phyloP scores from a whole-genome alignment of 2,888 invertebrate species.

The Andrena trimmerana region DNA sequence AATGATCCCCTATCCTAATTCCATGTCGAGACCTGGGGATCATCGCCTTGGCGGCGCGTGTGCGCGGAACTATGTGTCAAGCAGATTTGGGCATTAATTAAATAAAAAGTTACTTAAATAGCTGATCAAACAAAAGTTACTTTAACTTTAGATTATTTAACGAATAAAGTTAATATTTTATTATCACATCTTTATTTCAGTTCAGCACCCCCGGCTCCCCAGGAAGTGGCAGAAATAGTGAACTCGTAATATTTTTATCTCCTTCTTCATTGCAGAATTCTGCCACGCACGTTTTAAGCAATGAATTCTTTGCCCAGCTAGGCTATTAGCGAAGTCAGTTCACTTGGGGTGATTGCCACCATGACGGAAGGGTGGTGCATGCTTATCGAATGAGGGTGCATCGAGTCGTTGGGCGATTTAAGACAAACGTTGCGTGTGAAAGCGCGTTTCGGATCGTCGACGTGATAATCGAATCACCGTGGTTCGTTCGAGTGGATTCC shows the following conservation, averaged over 20 bases:
- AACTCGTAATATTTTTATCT: too few relatives aligned
- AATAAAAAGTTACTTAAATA: too few relatives aligned
- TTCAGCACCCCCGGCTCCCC: too few relatives aligned
- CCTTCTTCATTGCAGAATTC: too few relatives aligned
- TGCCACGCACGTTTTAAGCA: too few relatives aligned
- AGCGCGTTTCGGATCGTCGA: constrained; percentile 37
- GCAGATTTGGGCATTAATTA: not conserved
- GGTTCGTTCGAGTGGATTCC: constrained; percentile 15
- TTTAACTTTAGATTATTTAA: too few relatives aligned
- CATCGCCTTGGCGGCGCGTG: constrained; percentile 45
- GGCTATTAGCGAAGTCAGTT: too few relatives aligned
- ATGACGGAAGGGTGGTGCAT: constrained; percentile 38
- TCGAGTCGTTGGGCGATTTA: constrained; percentile 31
- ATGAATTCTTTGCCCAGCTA: too few relatives aligned
- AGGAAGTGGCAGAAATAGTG: too few relatives aligned
- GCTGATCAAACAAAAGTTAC: too few relatives aligned
- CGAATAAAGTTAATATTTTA: too few relatives aligned
- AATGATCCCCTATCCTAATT: constrained; percentile 69
- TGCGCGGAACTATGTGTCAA: constrained; percentile 50
- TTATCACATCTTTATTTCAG: too few relatives aligned
- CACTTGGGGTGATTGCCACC: constrained; percentile 1
- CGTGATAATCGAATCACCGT: constrained; percentile 38
- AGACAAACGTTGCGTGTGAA: constrained; percentile 40
- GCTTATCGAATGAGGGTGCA: constrained; percentile 43
- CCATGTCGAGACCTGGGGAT: constrained; percentile 39